phyloP scores from a whole-genome alignment of 1,140 invertebrate genomes.

The Mya arenaria region DNA sequence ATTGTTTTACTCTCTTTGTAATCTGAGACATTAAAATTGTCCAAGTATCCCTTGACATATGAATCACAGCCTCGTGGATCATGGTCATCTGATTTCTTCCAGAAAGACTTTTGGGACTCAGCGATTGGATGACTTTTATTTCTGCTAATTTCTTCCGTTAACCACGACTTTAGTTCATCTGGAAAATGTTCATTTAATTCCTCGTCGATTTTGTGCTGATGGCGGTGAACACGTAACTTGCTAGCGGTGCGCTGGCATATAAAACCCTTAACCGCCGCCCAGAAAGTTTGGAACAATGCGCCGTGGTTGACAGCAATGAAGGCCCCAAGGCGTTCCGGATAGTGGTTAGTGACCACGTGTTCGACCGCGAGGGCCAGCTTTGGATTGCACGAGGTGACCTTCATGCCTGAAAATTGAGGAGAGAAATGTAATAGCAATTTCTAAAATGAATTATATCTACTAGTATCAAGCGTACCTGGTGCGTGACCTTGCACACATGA shows the following conservation, averaged over 20 bases:
- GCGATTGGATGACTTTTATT: slow-evolving; percentile 74
- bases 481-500: not conserved
- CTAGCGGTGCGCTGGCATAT: slow-evolving; percentile 71
- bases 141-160: slow-evolving; percentile 75
- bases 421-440: not conserved
- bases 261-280: slow-evolving; percentile 78
- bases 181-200: slow-evolving; percentile 72
- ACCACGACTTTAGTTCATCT: slow-evolving; percentile 73
- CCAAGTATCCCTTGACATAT: slow-evolving; percentile 73
- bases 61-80: slow-evolving; percentile 76
- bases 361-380: slow-evolving; percentile 75
- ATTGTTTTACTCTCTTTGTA: slow-evolving; percentile 10
- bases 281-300: slow-evolving; percentile 77
- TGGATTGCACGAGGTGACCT: slow-evolving; percentile 77
- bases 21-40: slow-evolving; percentile 42
- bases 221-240: slow-evolving; percentile 73
- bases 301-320: slow-evolving; percentile 78
- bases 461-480: not conserved
- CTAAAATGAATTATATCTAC: not conserved
- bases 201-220: slow-evolving; percentile 70
- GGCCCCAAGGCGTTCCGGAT: slow-evolving; percentile 78
- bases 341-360: slow-evolving; percentile 74
- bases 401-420: slow-evolving; percentile 73
- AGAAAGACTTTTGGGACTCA: slow-evolving; percentile 72
- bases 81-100: slow-evolving; percentile 70